phyloP scores from a whole-genome alignment of 2,113 vertebrate species.

The Channa argus region DNA sequence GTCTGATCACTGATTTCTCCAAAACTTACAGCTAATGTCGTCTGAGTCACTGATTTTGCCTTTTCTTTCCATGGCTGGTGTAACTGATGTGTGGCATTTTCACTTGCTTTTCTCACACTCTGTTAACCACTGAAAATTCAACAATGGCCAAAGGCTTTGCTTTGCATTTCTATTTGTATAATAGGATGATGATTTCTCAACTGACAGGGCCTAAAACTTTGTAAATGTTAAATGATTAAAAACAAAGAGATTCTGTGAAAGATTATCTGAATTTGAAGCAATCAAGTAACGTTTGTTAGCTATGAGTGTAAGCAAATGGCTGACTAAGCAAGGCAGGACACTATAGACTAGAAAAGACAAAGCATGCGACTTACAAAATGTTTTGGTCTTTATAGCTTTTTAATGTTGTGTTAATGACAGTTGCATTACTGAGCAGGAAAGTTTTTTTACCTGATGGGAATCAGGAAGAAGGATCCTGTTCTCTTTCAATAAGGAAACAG shows the following conservation, averaged over 20 bases:
- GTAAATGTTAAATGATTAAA: too few species aligned
- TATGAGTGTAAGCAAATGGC: neutral
- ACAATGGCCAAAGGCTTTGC: too few species aligned
- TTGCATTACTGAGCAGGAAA: neutral
- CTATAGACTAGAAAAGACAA: conserved; percentile 22
- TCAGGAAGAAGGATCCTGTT: conserved; percentile 4
- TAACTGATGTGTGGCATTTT: conserved; percentile 12
- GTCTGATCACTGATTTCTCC: too few species aligned
- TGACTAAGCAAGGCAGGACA: conserved; percentile 37
- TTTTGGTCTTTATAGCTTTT: conserved; percentile 17
- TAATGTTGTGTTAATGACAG: conserved; percentile 9
- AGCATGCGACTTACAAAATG: conserved; percentile 2
- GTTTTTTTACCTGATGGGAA: neutral
- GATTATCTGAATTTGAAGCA: neutral
- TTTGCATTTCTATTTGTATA: too few species aligned
- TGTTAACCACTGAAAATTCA: too few species aligned
- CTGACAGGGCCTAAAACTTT: too few species aligned
- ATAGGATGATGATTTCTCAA: too few species aligned
- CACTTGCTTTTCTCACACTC: conserved; percentile 27
- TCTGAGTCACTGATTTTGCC: neutral
- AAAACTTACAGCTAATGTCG: too few species aligned
- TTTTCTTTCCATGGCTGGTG: conserved; percentile 8
- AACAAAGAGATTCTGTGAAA: neutral
- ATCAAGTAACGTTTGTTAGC: too few species aligned
- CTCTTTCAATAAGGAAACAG: conserved; percentile 38